phyloP scores from a whole-genome alignment of 2,888 invertebrate species.

The Temnothorax ravouxi region DNA sequence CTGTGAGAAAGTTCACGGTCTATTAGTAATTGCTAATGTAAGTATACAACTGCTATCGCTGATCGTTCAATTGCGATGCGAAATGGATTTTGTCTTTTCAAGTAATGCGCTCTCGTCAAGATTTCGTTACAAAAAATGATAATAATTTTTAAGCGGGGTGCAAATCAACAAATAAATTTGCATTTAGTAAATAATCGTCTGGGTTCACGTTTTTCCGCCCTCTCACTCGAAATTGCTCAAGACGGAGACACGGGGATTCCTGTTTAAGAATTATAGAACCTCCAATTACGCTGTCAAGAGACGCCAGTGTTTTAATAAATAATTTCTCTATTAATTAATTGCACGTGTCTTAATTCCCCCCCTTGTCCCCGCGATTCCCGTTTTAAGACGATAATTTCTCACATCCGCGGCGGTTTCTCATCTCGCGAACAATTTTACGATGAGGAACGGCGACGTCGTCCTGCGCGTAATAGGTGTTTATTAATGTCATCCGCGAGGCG shows the following conservation, averaged over 20 bases:
- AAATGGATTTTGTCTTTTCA: slow-evolving; percentile 14
- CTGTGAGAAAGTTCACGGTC: slow-evolving; percentile 68
- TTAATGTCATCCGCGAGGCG: slow-evolving; percentile 47
- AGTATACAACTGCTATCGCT: slow-evolving; percentile 32
- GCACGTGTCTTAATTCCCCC: background rate
- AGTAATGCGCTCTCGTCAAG: background rate
- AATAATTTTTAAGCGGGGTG: background rate
- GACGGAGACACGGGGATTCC: background rate
- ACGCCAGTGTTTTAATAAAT: slow-evolving; percentile 38
- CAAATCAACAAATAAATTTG: slow-evolving; percentile 21
- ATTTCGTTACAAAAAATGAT: slow-evolving; percentile 12
- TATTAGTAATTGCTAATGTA: slow-evolving; percentile 72
- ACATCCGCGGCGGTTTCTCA: slow-evolving; percentile 23
- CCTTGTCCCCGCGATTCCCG: background rate
- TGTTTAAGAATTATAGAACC: background rate
- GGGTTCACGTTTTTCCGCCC: background rate
- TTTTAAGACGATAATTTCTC: slow-evolving; percentile 49
- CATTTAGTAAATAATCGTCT: background rate
- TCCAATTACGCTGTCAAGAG: slow-evolving; percentile 24
- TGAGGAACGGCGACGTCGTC: slow-evolving; percentile 46
- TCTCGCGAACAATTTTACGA: slow-evolving; percentile 47
- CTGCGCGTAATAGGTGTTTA: slow-evolving; percentile 48
- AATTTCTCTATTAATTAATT: slow-evolving; percentile 40
- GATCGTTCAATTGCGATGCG: slow-evolving; percentile 33
- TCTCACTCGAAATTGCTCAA: background rate